Evolutionary conservation across 2,888 invertebrate genomes (phyloP).

Genomic region (Netelia inedita): DNA sequence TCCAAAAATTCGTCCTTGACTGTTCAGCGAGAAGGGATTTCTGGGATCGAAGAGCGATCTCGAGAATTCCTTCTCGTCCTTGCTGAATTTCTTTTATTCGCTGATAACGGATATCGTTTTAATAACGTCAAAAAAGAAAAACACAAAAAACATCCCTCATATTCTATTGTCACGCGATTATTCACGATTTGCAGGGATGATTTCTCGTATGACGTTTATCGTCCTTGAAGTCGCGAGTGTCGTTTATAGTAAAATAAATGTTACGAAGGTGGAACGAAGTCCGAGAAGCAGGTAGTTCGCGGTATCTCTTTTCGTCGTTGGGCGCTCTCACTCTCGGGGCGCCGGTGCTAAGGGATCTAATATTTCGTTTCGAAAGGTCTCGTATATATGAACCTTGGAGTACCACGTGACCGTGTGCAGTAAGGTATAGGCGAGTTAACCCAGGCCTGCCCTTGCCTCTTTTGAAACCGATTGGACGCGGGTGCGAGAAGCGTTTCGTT

Average conservation of each 20-base stretch:
- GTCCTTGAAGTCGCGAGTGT: conserved; percentile 18
- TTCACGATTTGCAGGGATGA: too few relatives aligned
- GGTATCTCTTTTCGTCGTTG: conserved; percentile 54
- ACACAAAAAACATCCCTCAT: too few relatives aligned
- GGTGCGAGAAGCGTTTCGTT: conserved; percentile 56
- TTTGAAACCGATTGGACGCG: conserved; percentile 47
- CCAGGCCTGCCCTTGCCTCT: conserved; percentile 26
- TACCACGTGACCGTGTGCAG: conserved; percentile 14
- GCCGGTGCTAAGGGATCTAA: conserved; percentile 55
- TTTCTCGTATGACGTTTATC: too few relatives aligned
- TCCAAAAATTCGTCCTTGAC: conserved; percentile 58
- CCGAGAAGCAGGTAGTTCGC: conserved; percentile 53
- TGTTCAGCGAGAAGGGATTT: conserved; percentile 14
- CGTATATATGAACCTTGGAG: conserved; percentile 32
- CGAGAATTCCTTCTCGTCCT: conserved; percentile 5
- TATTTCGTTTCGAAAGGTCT: conserved; percentile 50
- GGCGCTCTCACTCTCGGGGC: conserved; percentile 42
- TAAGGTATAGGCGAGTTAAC: conserved; percentile 39
- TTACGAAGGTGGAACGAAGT: conserved; percentile 22
- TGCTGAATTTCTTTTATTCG: conserved; percentile 8
- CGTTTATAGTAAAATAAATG: conserved; percentile 1
- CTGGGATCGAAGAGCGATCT: conserved; percentile 44
- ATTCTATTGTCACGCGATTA: too few relatives aligned
- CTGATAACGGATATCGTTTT: not conserved
- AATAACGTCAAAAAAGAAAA: too few relatives aligned